Evolutionary conservation across 2,888 invertebrate species (phyloP).

Genomic region (Lycaena phlaeas): DNA sequence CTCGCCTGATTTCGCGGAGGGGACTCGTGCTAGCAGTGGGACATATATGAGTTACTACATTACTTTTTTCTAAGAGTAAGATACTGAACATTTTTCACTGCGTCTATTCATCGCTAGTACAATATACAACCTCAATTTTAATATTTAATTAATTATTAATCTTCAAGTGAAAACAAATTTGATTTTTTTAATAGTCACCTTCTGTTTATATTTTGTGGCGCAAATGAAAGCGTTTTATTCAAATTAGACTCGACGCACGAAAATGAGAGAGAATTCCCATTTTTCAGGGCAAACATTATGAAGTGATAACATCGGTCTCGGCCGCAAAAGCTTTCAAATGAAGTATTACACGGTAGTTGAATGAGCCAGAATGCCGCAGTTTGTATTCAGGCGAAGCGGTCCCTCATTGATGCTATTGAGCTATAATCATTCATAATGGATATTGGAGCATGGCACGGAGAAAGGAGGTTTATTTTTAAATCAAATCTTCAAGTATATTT

Average conservation of each 20-base stretch:
- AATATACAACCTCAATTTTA: too few species aligned
- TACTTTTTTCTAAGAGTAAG: too few species aligned
- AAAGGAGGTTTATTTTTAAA: conserved; percentile 7
- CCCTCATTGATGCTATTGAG: conserved; percentile 45
- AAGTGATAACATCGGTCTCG: conserved; percentile 37
- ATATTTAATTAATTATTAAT: too few species aligned
- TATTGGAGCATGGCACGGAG: conserved; percentile 23
- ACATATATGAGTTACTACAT: too few species aligned
- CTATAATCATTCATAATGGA: conserved; percentile 39
- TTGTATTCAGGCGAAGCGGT: conserved; percentile 46
- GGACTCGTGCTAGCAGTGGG: too few species aligned
- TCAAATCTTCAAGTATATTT: conserved; percentile 3
- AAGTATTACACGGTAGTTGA: conserved; percentile 36
- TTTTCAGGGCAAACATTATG: conserved; percentile 30
- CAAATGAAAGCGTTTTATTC: conserved; percentile 8
- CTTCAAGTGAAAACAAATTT: too few species aligned
- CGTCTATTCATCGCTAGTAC: too few species aligned
- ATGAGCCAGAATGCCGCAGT: conserved; percentile 40
- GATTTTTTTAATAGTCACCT: neutral
- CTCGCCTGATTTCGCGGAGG: too few species aligned
- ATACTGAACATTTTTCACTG: too few species aligned
- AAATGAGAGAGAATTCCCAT: conserved; percentile 24
- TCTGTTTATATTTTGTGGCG: neutral
- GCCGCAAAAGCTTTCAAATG: conserved; percentile 41
- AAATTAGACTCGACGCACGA: conserved; percentile 12